A percentile compares a stretch with the other conserved stretches of the same genome.
These are phyloP conservation scores for Pionites leucogaster DNA, from an alignment of 2,113 vertebrate species.

Conservation along the genomic window DNA sequence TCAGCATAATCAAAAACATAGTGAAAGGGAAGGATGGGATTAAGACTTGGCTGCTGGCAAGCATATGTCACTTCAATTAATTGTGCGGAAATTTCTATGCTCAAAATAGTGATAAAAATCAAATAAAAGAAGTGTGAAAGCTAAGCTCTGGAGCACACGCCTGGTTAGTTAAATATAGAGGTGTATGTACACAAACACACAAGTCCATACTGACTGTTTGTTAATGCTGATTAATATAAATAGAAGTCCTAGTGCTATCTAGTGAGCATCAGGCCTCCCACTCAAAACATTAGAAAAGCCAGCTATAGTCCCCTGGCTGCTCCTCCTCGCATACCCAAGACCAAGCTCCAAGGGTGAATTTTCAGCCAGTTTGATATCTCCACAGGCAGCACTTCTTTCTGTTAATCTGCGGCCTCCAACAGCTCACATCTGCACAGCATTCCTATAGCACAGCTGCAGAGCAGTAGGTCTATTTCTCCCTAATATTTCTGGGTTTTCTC, in stretches of 20 bases:
- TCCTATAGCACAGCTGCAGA: background rate
- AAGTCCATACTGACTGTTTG: background rate
- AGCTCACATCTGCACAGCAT: conserved; percentile 5
- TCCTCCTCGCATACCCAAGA: background rate
- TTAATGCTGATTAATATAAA: background rate
- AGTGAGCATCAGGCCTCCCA: background rate
- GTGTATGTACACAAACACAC: background rate
- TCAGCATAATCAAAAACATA: conserved; percentile 31
- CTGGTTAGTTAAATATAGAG: background rate
- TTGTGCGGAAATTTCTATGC: background rate
- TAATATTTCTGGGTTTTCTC: background rate
- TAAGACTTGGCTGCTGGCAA: conserved; percentile 33
- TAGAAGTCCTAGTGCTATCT: background rate
- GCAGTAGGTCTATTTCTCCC: background rate
- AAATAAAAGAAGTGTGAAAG: conserved; percentile 23
- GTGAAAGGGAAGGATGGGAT: conserved; percentile 40
- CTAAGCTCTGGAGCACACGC: background rate
- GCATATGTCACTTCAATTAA: conserved; percentile 33
- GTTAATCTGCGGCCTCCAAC: conserved; percentile 59
- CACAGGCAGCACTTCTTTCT: conserved; percentile 32
- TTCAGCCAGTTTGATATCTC: background rate
- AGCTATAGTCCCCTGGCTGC: background rate
- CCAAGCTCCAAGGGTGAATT: background rate
- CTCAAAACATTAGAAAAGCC: background rate
- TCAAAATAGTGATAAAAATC: conserved; percentile 41